These are phyloP conservation scores for Atrichornis clamosus DNA, from an alignment of 2,113 vertebrate genomes.

Conservation along the genomic window DNA sequence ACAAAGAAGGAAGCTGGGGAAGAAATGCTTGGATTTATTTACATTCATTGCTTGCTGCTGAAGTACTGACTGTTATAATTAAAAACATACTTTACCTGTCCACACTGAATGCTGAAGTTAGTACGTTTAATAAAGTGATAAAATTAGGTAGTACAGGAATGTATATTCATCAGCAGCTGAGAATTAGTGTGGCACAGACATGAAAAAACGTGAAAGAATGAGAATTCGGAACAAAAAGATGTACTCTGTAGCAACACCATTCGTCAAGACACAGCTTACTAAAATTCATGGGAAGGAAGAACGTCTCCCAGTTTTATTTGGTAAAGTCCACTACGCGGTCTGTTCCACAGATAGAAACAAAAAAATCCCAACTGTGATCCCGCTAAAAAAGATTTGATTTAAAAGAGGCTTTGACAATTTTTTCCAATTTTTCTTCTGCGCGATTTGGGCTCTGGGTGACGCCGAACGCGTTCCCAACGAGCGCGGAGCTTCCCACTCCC, in stretches of 20 bases:
- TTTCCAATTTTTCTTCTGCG: accelerated
- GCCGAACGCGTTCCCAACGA: accelerated
- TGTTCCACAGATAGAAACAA: background rate
- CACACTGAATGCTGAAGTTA: background rate
- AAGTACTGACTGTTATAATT: background rate
- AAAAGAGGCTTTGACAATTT: too few species aligned
- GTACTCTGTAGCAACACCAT: background rate
- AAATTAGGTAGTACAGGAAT: background rate
- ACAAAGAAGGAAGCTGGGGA: background rate
- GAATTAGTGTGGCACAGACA: background rate
- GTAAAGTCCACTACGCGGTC: background rate
- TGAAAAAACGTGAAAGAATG: background rate
- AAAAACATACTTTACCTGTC: background rate
- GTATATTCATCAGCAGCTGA: background rate
- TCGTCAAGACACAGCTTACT: background rate
- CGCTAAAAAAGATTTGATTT: background rate
- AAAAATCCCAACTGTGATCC: accelerated
- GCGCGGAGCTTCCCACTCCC: accelerated
- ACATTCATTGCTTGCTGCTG: background rate
- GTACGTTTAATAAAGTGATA: background rate
- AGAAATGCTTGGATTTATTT: background rate
- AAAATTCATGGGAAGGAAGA: background rate
- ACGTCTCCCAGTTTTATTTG: background rate
- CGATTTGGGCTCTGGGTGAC: accelerated
- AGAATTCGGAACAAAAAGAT: background rate